Conservation (phyloP, 2,888 invertebrate species). For the Harpagoxenus sublaevis region DNA sequence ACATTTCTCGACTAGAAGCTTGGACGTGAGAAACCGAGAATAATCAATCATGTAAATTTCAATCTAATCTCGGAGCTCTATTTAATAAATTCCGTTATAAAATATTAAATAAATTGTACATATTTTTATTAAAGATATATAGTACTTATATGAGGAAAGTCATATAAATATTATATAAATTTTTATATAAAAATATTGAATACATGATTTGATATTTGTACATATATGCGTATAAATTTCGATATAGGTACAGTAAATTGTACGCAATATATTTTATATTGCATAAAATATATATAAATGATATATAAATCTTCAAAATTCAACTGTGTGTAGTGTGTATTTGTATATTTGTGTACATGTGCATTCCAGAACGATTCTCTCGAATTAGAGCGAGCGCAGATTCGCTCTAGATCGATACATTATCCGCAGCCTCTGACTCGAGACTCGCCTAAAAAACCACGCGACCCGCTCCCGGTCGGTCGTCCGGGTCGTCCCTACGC, state of each 20-base stretch:
- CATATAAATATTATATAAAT: constrained; percentile 33
- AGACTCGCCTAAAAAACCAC: constrained; percentile 65
- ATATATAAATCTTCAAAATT: constrained; percentile 27
- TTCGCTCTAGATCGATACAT: constrained; percentile 32
- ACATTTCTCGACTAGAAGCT: neutral
- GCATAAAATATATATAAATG: constrained; percentile 14
- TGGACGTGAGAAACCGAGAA: constrained; percentile 16
- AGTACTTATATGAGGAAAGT: constrained; percentile 22
- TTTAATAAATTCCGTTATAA: constrained; percentile 33
- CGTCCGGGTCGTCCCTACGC: constrained; percentile 61
- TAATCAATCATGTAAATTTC: constrained; percentile 12
- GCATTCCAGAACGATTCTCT: constrained; percentile 43
- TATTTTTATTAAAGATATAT: constrained; percentile 15
- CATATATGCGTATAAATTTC: constrained; percentile 22
- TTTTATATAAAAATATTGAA: constrained; percentile 32
- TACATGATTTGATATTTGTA: constrained; percentile 17
- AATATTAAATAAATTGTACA: constrained; percentile 25
- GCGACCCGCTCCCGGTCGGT: constrained; percentile 57
- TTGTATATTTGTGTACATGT: neutral
- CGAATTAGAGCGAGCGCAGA: constrained; percentile 45
- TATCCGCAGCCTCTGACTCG: constrained; percentile 44
- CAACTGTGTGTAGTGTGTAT: neutral
- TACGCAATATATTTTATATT: neutral
- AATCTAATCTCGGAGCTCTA: constrained; percentile 9
- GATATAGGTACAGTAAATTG: constrained; percentile 6